Evolutionary conservation across 2,888 invertebrate species (phyloP), one percentile per base, ranked within the genome.

Genomic region (Lamellibrachia columna): DNA sequence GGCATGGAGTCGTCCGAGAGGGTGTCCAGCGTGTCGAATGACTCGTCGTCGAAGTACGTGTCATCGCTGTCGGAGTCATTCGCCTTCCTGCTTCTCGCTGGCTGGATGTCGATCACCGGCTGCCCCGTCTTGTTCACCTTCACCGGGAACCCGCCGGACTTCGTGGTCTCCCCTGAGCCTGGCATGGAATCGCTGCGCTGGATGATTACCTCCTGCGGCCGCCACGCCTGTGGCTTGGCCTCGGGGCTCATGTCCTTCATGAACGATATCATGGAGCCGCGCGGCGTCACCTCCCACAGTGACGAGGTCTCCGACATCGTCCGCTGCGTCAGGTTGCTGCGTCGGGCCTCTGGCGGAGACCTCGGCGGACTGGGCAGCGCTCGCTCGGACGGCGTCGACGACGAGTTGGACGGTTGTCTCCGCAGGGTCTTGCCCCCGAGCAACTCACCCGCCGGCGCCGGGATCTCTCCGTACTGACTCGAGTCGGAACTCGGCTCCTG

Each of bases 1-100:
- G 90, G 53, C 28, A 40, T n/a, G 3, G 91, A 75, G 8, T 60
- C 90, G 22, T 93, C 92, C n/a, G 93, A 92, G 11, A 92, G 58
- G 8, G 91, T 28, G 7, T 93, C 93, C 7, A 94, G 90, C 9
- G 93, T 93, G 90, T 94, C 94, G 52, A 94, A 93, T 0, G 94
- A 94, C 58, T 93, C 94, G 90, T 94, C 94, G 92, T 94, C 94
- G 53, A 94, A 94, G 91, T 93, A 94, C 15, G 94, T 94, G 55
- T 94, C 94, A 40, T 94, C 94, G 92, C 93, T 93, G 55, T 93
- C 94, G 28, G 92, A 92, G 28, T 91, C 52, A n/a, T 91, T 91
- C 40, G 15, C 7, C 75, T 75, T 75, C 4, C 75, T 6, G 15
- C 75, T n/a, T 11, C 75, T 2, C 22, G 75, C 75, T n/a, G 75